Percentiles rank a stretch among this genome's conserved stretches.
These are phyloP conservation scores for Battus philenor DNA, from an alignment of 1,140 invertebrate species.

Conservation along the genomic window DNA sequence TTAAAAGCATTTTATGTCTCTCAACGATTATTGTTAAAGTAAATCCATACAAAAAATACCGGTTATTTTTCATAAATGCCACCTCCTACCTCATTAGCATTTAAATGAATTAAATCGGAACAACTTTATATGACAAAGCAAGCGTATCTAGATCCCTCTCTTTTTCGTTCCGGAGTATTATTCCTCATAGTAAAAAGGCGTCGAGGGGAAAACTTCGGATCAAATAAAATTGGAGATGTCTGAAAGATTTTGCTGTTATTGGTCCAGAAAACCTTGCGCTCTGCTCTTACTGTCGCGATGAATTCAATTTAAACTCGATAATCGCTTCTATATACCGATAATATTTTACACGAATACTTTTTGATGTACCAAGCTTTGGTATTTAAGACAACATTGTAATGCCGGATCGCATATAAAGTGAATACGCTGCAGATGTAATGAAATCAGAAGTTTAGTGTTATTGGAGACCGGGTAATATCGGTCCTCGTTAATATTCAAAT, in stretches of 20 bases:
- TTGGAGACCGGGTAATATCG: constrained; percentile 21
- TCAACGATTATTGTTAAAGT: constrained; percentile 31
- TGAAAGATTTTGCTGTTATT: constrained; percentile 20
- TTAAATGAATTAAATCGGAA: constrained; percentile 67
- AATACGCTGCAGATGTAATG: constrained; percentile 36
- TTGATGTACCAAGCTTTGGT: constrained; percentile 52
- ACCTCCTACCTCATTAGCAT: constrained; percentile 65
- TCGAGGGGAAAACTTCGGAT: not conserved
- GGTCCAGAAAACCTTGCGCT: constrained; percentile 18
- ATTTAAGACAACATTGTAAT: constrained; percentile 54
- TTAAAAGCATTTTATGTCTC: constrained; percentile 5
- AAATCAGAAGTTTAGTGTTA: constrained; percentile 57
- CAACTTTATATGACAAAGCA: constrained; percentile 60
- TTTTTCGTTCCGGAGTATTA: constrained; percentile 13
- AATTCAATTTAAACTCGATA: constrained; percentile 27
- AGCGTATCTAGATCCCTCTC: constrained; percentile 29
- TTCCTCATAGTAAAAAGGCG: not conserved
- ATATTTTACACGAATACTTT: constrained; percentile 47
- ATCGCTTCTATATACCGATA: constrained; percentile 50
- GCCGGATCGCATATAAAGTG: too few species aligned
- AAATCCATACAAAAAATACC: constrained; percentile 28
- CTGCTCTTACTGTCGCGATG: constrained; percentile 17
- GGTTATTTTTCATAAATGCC: constrained; percentile 50
- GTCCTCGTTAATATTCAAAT: constrained; percentile 13
- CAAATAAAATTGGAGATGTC: constrained; percentile 7